A percentile compares a stretch with the other conserved stretches of the same genome.
Evolutionary conservation across 2,888 invertebrate species (phyloP).

Genomic region (Phengaris arion): DNA sequence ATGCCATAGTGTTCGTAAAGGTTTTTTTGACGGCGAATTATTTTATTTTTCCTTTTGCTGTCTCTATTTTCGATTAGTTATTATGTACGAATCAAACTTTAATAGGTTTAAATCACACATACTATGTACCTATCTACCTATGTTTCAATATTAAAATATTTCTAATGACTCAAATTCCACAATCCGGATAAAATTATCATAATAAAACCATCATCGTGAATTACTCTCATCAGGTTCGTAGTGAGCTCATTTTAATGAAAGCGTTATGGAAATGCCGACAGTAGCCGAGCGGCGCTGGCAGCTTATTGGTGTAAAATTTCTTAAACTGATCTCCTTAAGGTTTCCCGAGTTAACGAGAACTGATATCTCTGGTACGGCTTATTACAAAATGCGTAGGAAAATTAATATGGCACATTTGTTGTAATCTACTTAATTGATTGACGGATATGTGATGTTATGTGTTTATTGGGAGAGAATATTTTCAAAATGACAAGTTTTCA

Average conservation of each 20-base stretch:
- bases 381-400: neutral
- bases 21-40: too few species aligned
- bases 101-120: too few species aligned
- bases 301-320: neutral
- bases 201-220: neutral
- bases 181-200: conserved; percentile 6
- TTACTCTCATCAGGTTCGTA: neutral
- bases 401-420: neutral
- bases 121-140: too few species aligned
- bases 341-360: conserved; percentile 4
- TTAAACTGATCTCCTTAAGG: conserved; percentile 8
- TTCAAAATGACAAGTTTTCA: too few species aligned
- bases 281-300: neutral
- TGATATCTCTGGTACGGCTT: neutral
- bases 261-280: neutral
- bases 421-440: neutral
- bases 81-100: too few species aligned
- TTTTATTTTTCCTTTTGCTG: too few species aligned
- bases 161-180: neutral
- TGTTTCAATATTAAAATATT: too few species aligned
- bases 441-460: too few species aligned
- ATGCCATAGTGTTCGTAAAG: too few species aligned
- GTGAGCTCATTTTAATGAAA: conserved; percentile 6
- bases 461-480: too few species aligned
- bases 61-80: too few species aligned